phyloP scores from a whole-genome alignment of 2,113 vertebrate species.

The Strix uralensis region DNA sequence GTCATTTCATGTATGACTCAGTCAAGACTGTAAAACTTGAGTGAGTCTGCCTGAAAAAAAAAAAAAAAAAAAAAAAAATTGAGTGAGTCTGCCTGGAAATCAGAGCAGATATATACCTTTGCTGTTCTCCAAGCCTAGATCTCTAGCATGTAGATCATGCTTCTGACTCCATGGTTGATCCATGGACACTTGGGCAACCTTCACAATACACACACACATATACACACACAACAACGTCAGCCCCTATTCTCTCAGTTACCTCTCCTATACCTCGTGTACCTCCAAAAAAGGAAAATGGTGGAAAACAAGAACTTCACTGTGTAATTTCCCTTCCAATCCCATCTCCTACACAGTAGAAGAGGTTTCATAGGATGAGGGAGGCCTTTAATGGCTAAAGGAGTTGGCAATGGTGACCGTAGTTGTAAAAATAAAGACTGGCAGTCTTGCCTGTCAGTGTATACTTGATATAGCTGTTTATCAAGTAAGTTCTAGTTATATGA shows the following conservation, averaged over 20 bases:
- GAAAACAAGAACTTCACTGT: background rate
- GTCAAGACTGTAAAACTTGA: background rate
- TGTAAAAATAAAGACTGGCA: background rate
- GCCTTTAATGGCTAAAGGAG: background rate
- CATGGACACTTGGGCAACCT: background rate
- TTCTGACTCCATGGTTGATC: background rate
- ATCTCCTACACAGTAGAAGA: background rate
- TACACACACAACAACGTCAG: background rate
- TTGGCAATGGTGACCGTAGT: background rate
- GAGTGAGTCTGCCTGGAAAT: background rate
- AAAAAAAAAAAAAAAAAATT: background rate
- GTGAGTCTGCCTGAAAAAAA: background rate
- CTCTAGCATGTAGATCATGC: background rate
- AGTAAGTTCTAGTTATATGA: background rate
- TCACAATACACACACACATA: background rate
- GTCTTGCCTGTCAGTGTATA: background rate
- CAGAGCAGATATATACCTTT: background rate
- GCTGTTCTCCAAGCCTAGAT: background rate
- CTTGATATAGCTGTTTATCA: background rate
- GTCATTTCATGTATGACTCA: rapidly evolving
- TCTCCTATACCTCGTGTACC: background rate
- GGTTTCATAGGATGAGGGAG: background rate
- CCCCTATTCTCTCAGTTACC: background rate
- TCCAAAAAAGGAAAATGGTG: too few species aligned
- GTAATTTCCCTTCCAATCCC: background rate